Percentiles rank a stretch among this genome's conserved stretches.
These are phyloP conservation scores for Ptiloglossa arizonensis DNA, from an alignment of 1,140 invertebrate genomes.

Conservation along the genomic window DNA sequence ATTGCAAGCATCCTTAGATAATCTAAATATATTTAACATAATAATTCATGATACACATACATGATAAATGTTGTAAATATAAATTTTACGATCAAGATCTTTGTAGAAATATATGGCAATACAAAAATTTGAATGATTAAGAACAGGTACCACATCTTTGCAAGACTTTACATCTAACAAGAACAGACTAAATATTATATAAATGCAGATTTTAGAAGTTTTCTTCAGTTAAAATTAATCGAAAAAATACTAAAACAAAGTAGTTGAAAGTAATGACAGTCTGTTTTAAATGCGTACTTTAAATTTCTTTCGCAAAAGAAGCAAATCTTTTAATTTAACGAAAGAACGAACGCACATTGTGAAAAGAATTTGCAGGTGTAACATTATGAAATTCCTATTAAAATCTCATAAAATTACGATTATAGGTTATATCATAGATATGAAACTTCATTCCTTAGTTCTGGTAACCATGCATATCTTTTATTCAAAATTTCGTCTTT, in stretches of 20 bases:
- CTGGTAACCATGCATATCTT: slow-evolving; percentile 41
- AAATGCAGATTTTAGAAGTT: slow-evolving; percentile 40
- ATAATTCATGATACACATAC: background rate
- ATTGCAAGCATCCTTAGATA: slow-evolving; percentile 13
- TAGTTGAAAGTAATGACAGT: background rate
- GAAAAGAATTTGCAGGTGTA: slow-evolving; percentile 13
- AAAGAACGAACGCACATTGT: background rate
- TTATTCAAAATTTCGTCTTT: slow-evolving; percentile 32
- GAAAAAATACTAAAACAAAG: background rate
- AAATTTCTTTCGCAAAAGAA: background rate
- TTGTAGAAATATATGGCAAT: slow-evolving; percentile 11
- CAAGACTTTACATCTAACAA: slow-evolving; percentile 20
- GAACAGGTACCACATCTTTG: background rate
- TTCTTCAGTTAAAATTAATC: background rate
- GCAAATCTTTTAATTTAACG: background rate
- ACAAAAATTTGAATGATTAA: slow-evolving; percentile 32
- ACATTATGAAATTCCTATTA: background rate
- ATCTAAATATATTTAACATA: slow-evolving; percentile 33
- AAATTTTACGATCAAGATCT: slow-evolving; percentile 12
- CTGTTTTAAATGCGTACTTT: background rate
- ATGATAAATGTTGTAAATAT: slow-evolving; percentile 15
- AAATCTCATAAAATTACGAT: slow-evolving; percentile 26
- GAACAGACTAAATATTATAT: slow-evolving; percentile 10
- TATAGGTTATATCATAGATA: slow-evolving; percentile 24
- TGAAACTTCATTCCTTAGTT: slow-evolving; percentile 44